Evolutionary conservation across 2,888 invertebrate genomes (phyloP), one percentile per base, ranked within the genome.

Genomic region (Notodonta dromedarius): DNA sequence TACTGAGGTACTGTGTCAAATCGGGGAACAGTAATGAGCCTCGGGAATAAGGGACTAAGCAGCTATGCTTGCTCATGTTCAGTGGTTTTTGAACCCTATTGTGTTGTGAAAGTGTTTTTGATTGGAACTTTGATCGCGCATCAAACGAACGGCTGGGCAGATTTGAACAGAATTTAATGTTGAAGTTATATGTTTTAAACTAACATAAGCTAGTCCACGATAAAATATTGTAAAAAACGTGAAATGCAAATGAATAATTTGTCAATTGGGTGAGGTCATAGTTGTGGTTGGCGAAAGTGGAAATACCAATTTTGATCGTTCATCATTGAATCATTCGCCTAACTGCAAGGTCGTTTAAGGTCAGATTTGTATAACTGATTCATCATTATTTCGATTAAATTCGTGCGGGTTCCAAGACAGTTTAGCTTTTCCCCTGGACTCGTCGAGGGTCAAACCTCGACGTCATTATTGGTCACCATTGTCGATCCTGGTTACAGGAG

Each of bases 1-100:
- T 80, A 82, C 68, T 80, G 71, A 84, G 83, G 78, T 84, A 86
- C 83, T 83, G 83, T 87, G 85, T 83, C 84, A 81, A 86, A 87
- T 85, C 70, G 71, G 66, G 60, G 71, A 74, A 71, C 71, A 70
- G 74, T 74, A 66, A 71, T 71, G 66, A 69, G 65, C 65, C 72
- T 66, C 75, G 76, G 76, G 73, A 82, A 70, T 68, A 67, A 76
- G 69, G 65, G 65, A 63, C 69, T 71, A 71, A 4, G 46, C 5
- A 5, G 11, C 13, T 4, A n/a, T n/a, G 24, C 24, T 24, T 24
- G 24, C 24, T 24, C 24, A 24, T 24, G 2, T 24, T 24, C 24
- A 24, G 24, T 24, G 24, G 24, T 24, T 24, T 24, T 24, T 24
- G 24, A 24, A 24, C 24, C 24, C 24, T 24, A 24, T 24, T 24